These are phyloP conservation scores for Drosophila lutescens DNA, from an alignment of 2,888 invertebrate species.

Conservation along the genomic window DNA sequence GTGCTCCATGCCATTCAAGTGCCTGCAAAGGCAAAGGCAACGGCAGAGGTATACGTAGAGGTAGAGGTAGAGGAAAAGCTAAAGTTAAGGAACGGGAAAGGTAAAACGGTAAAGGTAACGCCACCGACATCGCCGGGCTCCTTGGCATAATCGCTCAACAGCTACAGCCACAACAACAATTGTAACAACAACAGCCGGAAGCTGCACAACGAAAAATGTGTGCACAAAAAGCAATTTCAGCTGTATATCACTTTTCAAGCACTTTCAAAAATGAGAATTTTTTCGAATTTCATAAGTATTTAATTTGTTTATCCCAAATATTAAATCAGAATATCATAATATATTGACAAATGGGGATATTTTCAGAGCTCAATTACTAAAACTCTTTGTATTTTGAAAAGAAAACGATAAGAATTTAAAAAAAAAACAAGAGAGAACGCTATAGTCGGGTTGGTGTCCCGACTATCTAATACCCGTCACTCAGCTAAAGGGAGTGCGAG, in stretches of 20 bases:
- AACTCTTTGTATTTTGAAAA: too few relatives aligned
- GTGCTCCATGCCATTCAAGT: conserved; percentile 73
- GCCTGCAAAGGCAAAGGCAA: conserved; percentile 54
- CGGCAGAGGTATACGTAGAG: too few relatives aligned
- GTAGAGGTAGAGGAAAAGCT: conserved; percentile 8
- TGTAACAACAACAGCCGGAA: conserved; percentile 19
- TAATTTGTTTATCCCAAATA: too few relatives aligned
- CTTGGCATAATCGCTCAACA: conserved; percentile 75
- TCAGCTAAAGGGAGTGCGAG: too few relatives aligned
- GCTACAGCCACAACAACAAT: conserved; percentile 56
- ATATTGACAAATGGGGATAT: too few relatives aligned
- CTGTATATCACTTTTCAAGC: neutral
- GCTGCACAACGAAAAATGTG: conserved; percentile 1
- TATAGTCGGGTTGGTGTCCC: too few relatives aligned
- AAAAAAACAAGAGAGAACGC: too few relatives aligned
- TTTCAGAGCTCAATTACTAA: too few relatives aligned
- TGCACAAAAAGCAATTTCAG: neutral
- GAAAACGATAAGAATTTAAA: too few relatives aligned
- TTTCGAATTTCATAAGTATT: too few relatives aligned
- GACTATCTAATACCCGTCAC: too few relatives aligned
- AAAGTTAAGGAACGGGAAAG: conserved; percentile 2
- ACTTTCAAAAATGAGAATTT: neutral
- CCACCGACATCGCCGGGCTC: conserved; percentile 57
- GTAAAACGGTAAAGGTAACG: conserved; percentile 29
- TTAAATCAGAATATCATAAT: too few relatives aligned